phyloP scores from a whole-genome alignment of 2,113 vertebrate species.

The Pomatostomus ruficeps region DNA sequence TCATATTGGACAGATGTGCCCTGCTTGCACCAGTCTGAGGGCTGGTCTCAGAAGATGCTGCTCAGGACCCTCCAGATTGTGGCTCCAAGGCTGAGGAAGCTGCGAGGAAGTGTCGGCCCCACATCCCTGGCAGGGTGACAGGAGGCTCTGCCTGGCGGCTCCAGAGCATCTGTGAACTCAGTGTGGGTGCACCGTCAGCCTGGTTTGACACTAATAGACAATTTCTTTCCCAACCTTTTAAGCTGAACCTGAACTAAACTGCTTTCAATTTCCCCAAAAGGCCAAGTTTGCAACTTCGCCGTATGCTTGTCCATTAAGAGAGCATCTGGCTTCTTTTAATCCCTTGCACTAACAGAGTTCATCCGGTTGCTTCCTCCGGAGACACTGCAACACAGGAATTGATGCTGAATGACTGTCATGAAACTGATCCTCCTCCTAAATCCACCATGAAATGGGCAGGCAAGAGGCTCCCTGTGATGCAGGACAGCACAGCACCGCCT shows the following conservation, averaged over 20 bases:
- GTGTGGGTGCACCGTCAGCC: background rate
- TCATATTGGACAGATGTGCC: fast-evolving
- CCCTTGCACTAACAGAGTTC: background rate
- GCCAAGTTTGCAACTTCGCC: constrained; percentile 10
- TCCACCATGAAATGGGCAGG: background rate
- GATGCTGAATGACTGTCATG: background rate
- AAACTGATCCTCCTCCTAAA: background rate
- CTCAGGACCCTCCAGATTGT: background rate
- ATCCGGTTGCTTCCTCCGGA: background rate
- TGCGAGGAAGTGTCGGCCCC: fast-evolving
- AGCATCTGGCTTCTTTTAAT: constrained; percentile 42
- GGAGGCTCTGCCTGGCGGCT: fast-evolving
- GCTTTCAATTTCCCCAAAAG: constrained; percentile 34
- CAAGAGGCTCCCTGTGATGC: background rate
- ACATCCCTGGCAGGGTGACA: fast-evolving
- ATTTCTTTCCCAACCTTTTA: background rate
- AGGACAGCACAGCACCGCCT: background rate
- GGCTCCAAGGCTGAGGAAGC: background rate
- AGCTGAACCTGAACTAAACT: constrained; percentile 22
- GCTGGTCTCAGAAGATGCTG: background rate
- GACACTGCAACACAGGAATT: background rate
- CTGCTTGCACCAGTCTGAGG: fast-evolving
- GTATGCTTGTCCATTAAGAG: constrained; percentile 23
- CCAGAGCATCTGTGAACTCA: background rate
- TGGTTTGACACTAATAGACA: background rate